Evolutionary conservation across 2,888 invertebrate species (phyloP).

Genomic region (Nowickia ferox): DNA sequence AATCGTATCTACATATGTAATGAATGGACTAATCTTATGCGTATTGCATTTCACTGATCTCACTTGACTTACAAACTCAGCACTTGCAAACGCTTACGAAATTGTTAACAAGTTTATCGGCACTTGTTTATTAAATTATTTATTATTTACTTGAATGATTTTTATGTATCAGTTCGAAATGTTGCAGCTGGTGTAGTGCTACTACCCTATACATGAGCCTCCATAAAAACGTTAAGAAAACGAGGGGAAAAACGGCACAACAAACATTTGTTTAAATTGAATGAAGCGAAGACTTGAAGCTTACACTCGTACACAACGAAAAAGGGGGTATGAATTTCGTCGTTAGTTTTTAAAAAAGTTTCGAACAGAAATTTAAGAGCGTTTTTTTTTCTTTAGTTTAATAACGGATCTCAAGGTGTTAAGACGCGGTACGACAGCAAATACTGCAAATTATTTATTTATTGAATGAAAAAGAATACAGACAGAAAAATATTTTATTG

Average conservation of each 20-base stretch:
- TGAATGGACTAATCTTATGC: too few species aligned
- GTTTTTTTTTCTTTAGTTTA: constrained; percentile 47
- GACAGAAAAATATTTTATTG: constrained; percentile 1
- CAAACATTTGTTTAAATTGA: constrained; percentile 21
- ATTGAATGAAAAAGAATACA: constrained; percentile 48
- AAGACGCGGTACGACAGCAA: constrained; percentile 27
- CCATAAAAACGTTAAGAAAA: background rate
- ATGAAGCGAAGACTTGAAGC: constrained; percentile 30
- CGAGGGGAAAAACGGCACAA: background rate
- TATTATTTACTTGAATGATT: too few species aligned
- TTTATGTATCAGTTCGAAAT: too few species aligned
- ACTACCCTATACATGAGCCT: too few species aligned
- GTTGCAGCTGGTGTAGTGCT: too few species aligned
- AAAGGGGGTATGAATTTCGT: constrained; percentile 33
- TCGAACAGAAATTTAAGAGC: constrained; percentile 27
- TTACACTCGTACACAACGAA: constrained; percentile 9
- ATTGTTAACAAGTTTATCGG: too few species aligned
- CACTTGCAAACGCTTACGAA: too few species aligned
- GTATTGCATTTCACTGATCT: too few species aligned
- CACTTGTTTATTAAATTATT: too few species aligned
- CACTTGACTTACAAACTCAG: too few species aligned
- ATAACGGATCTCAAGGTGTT: constrained; percentile 58
- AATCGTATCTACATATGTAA: too few species aligned
- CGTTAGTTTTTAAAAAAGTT: constrained; percentile 26
- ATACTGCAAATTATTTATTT: background rate